These are phyloP conservation scores for Cantharis rufa DNA, from an alignment of 2,888 invertebrate species.

Conservation along the genomic window DNA sequence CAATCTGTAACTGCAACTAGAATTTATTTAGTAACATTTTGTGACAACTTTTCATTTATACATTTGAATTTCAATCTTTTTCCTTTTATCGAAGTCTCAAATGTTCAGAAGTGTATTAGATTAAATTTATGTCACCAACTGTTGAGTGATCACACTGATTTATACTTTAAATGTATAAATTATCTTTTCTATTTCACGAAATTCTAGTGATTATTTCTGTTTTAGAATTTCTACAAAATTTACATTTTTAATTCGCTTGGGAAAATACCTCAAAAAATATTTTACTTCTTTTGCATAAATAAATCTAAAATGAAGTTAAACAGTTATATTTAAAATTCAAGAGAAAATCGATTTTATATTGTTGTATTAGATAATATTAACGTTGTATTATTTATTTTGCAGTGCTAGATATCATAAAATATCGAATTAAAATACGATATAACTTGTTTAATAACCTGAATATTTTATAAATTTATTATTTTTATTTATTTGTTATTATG, in stretches of 20 bases:
- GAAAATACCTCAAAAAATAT: not conserved
- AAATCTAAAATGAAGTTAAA: not conserved
- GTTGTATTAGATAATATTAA: not conserved
- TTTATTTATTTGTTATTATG: too few relatives aligned
- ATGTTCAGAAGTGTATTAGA: not conserved
- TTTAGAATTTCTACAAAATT: not conserved
- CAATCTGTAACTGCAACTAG: not conserved
- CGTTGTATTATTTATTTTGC: not conserved
- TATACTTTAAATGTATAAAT: not conserved
- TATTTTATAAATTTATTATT: too few relatives aligned
- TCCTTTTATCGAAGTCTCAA: not conserved
- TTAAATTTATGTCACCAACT: not conserved
- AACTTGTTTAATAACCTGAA: too few relatives aligned
- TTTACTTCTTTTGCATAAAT: not conserved
- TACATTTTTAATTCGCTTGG: not conserved
- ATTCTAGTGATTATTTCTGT: not conserved
- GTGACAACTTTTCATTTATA: not conserved
- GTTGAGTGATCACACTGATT: not conserved
- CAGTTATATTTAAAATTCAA: not conserved
- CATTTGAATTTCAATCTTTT: not conserved
- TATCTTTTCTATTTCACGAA: not conserved
- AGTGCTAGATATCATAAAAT: not conserved
- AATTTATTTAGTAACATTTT: not conserved
- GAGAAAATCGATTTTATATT: not conserved
- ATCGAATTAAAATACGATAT: not conserved